Conservation (phyloP, 37 sponge, comb jelly and placozoan genomes). For the Cliona cf. orientalis region DNA sequence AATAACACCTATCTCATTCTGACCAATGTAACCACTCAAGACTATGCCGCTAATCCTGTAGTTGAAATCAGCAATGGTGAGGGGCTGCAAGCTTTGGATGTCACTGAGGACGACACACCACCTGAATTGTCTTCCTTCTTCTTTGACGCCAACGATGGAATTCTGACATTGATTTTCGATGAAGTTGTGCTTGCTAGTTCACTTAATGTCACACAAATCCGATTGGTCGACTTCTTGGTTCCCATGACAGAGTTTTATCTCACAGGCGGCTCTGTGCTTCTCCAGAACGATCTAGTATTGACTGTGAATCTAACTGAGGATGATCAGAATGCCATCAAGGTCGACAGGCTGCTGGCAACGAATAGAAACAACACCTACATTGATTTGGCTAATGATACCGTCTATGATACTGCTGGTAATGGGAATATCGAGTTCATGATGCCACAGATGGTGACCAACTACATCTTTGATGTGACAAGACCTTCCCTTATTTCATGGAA, state of each 20-base stretch:
- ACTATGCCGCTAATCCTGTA: constrained; percentile 52
- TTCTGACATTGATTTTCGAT: constrained; percentile 60
- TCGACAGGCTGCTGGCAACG: constrained; percentile 60
- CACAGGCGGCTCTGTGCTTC: constrained; percentile 45
- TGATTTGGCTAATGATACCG: constrained; percentile 42
- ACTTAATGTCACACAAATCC: constrained; percentile 56
- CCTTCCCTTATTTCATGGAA: constrained; percentile 71
- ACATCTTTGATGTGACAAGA: constrained; percentile 69
- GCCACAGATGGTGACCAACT: constrained; percentile 36
- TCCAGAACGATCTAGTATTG: constrained; percentile 60
- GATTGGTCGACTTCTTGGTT: constrained; percentile 26
- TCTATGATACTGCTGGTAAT: constrained; percentile 78
- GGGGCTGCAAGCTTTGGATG: constrained; percentile 49
- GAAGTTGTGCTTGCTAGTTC: constrained; percentile 76
- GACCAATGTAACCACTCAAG: constrained; percentile 56
- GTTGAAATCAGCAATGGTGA: background rate
- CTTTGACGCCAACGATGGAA: constrained; percentile 70
- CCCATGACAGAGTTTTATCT: constrained; percentile 47
- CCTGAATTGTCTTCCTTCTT: constrained; percentile 58
- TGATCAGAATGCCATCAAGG: constrained; percentile 82
- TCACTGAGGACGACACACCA: constrained; percentile 51
- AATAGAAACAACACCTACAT: constrained; percentile 66
- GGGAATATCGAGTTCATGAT: constrained; percentile 21
- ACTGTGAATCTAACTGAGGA: constrained; percentile 48
- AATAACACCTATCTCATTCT: constrained; percentile 69